Evolutionary conservation across 2,113 vertebrate species (phyloP), one percentile per base, ranked within the genome.

Genomic region (Ibidorhyncha struthersii): DNA sequence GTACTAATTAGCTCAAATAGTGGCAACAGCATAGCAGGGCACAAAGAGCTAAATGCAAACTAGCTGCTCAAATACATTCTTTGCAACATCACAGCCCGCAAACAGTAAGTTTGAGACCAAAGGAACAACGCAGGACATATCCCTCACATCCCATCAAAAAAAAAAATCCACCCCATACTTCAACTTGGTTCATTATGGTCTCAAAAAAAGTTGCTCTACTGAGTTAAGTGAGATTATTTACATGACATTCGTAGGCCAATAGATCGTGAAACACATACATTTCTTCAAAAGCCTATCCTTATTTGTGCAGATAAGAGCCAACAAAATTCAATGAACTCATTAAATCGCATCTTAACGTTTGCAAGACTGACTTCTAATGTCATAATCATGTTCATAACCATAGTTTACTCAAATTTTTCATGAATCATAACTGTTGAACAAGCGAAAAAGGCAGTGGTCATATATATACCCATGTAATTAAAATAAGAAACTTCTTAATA

Each of bases 151-250:
- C 27, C 27, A 34, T 27, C 11, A 45, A 17, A 38, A 27, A 38
- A 27, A 83, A 50, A 79, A 36, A 36, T 22, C 3, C 3, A 41
- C 5, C 6, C 12, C 5, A 18, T 12, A 26, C 14, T 79, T 86
- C 2, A 0, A 41, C 5, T 20, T 58, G 14, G 49, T 89, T 55
- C 50, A 32, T 23, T 38, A 9, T 0, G 0, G n/a, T 72, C 40
- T 80, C 43, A 61, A 19, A 50, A 17, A 59, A 72, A 55, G 21
- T 8, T 53, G 6, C 52, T 61, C 34, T 16, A 61, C 18, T 65
- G 30, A 94, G 25, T 9, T 14, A 36, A 49, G 16, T 23, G 40
- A 65, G 18, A 65, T 22, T 56, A 80, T 69, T 83, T 30, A 36
- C 19, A 22, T 14, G 2, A 74, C n/a, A 62, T 70, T 43, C 45